phyloP scores from a whole-genome alignment of 2,888 invertebrate species.

The Pristionchus arcanus region DNA sequence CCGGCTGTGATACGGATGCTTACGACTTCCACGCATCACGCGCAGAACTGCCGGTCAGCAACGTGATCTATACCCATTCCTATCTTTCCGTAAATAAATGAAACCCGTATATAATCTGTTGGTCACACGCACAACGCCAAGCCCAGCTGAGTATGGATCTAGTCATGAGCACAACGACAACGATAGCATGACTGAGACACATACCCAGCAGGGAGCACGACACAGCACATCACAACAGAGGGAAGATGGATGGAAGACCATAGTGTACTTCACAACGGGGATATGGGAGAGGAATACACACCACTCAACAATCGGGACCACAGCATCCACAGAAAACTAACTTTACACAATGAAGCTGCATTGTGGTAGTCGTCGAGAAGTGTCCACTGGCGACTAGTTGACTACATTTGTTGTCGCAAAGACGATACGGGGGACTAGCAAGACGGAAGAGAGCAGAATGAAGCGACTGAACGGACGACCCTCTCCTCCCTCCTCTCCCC shows the following conservation, averaged over 20 bases:
- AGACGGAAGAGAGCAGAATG: neutral
- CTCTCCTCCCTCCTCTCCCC: neutral
- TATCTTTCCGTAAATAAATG: neutral
- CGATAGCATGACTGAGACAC: conserved; percentile 40
- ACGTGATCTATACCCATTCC: neutral
- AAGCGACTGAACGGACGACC: neutral
- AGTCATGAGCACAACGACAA: conserved; percentile 25
- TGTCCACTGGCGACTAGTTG: neutral
- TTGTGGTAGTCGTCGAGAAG: neutral
- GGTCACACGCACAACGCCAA: conserved; percentile 33
- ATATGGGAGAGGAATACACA: conserved; percentile 2
- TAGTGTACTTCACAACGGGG: conserved; percentile 6
- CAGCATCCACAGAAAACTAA: neutral
- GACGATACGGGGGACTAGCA: neutral
- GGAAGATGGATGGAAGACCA: neutral
- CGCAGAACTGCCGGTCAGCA: conserved; percentile 48
- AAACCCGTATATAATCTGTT: neutral
- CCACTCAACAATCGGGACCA: conserved; percentile 8
- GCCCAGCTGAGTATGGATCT: conserved; percentile 55
- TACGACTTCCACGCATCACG: conserved; percentile 16
- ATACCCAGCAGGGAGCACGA: conserved; percentile 49
- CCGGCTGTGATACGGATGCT: conserved; percentile 44
- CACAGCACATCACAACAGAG: conserved; percentile 42
- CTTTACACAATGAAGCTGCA: neutral
- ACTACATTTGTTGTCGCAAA: neutral